Evolutionary conservation across 2,797 vertebrate genomes (phyloP).

Genomic region (Lacerta viridis): DNA sequence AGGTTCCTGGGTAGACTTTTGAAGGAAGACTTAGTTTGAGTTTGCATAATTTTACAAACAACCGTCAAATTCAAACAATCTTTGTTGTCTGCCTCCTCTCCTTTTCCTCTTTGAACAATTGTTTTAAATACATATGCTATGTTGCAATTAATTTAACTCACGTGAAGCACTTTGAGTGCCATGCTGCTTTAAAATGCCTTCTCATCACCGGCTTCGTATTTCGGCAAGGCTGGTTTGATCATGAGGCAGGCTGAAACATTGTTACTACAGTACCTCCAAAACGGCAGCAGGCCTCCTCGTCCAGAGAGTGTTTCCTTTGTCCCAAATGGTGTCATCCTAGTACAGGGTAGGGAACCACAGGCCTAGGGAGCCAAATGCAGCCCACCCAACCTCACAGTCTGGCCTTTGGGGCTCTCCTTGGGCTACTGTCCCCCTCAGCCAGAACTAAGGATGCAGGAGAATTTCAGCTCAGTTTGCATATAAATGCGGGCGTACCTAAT

Average conservation of each 20-base stretch:
- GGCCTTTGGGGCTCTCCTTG: too few relatives aligned
- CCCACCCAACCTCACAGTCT: too few relatives aligned
- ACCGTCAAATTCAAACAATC: background rate
- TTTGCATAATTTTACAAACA: constrained; percentile 13
- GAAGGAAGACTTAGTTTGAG: background rate
- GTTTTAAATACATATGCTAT: background rate
- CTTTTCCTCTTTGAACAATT: background rate
- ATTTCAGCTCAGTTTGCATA: too few relatives aligned
- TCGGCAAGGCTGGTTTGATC: background rate
- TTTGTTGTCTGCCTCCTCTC: background rate
- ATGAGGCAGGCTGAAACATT: background rate
- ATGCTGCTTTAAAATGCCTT: background rate
- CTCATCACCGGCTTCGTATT: background rate
- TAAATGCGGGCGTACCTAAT: too few relatives aligned
- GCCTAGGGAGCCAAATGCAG: too few relatives aligned
- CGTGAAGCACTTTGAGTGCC: background rate
- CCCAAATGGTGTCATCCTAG: background rate
- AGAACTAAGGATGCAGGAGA: too few relatives aligned
- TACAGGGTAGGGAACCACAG: background rate
- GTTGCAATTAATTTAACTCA: background rate
- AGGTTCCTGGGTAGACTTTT: background rate
- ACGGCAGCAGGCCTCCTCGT: background rate
- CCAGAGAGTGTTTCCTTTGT: background rate
- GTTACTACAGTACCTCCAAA: background rate
- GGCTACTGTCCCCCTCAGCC: too few relatives aligned